Conservation (phyloP, 2,113 vertebrate genomes). For the Morone saxatilis region DNA sequence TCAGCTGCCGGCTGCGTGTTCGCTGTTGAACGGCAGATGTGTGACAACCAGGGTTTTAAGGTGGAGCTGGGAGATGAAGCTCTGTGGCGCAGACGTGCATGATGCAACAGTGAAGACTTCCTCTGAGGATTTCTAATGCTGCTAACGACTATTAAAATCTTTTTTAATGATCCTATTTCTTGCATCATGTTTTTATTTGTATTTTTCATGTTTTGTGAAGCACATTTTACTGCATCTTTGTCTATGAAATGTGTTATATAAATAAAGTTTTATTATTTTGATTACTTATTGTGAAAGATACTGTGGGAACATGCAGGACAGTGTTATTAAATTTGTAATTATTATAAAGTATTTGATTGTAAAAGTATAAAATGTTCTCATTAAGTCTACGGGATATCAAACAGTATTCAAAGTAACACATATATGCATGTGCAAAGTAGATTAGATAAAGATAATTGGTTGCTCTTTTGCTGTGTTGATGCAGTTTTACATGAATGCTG, state of each 20-base stretch:
- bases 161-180: not conserved
- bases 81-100: too few relatives aligned
- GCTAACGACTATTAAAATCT: too few relatives aligned
- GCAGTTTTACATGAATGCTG: not conserved
- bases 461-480: not conserved
- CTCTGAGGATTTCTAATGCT: too few relatives aligned
- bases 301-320: not conserved
- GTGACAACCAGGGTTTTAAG: constrained; percentile 70
- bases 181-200: not conserved
- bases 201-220: not conserved
- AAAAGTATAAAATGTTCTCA: not conserved
- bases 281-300: not conserved
- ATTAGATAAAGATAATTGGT: not conserved
- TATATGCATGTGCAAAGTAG: not conserved
- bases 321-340: too few relatives aligned
- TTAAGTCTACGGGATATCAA: not conserved
- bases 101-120: too few relatives aligned
- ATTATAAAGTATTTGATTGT: not conserved
- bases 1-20: constrained; percentile 53
- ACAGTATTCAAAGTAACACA: not conserved
- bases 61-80: constrained; percentile 54
- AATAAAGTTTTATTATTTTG: not conserved
- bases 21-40: constrained; percentile 77
- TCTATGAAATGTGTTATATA: not conserved
- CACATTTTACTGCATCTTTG: not conserved